Percentiles rank a stretch among this genome's conserved stretches.
These are phyloP conservation scores for Ectropis crepuscularia DNA, from an alignment of 2,888 invertebrate species.

Conservation along the genomic window DNA sequence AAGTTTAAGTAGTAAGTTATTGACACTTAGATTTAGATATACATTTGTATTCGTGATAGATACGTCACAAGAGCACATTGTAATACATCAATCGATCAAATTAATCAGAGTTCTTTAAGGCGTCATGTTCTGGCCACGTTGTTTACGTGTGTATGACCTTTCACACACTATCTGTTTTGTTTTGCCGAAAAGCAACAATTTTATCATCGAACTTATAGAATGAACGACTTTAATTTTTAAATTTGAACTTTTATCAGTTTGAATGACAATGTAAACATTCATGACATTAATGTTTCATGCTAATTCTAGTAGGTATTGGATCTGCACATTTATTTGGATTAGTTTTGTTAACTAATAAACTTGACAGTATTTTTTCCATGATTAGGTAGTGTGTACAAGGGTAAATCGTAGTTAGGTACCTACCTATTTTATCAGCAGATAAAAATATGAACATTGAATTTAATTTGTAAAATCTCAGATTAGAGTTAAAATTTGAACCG, in stretches of 20 bases:
- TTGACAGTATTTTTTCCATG: background rate
- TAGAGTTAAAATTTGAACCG: too few species aligned
- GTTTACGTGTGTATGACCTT: slow-evolving; percentile 15
- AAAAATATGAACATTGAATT: too few species aligned
- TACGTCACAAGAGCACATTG: background rate
- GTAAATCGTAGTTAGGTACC: slow-evolving; percentile 7
- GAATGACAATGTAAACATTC: slow-evolving; percentile 3
- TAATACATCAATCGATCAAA: slow-evolving; percentile 4
- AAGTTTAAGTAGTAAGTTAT: background rate
- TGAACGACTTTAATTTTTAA: slow-evolving; percentile 8
- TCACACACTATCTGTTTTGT: slow-evolving; percentile 9
- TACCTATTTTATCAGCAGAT: too few species aligned
- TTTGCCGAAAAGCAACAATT: background rate
- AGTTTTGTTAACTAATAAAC: slow-evolving; percentile 18
- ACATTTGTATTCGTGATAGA: background rate
- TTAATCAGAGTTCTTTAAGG: slow-evolving; percentile 7
- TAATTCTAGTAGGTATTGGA: background rate
- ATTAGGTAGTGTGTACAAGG: slow-evolving; percentile 1
- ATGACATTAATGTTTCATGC: slow-evolving; percentile 6
- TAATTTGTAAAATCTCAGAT: too few species aligned
- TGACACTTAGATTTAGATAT: background rate
- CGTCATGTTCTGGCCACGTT: slow-evolving; percentile 12
- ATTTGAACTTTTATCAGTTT: slow-evolving; percentile 4
- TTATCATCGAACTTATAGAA: background rate
- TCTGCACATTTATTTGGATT: slow-evolving; percentile 21